phyloP scores from a whole-genome alignment of 2,888 invertebrate genomes.

The Altica lythri region DNA sequence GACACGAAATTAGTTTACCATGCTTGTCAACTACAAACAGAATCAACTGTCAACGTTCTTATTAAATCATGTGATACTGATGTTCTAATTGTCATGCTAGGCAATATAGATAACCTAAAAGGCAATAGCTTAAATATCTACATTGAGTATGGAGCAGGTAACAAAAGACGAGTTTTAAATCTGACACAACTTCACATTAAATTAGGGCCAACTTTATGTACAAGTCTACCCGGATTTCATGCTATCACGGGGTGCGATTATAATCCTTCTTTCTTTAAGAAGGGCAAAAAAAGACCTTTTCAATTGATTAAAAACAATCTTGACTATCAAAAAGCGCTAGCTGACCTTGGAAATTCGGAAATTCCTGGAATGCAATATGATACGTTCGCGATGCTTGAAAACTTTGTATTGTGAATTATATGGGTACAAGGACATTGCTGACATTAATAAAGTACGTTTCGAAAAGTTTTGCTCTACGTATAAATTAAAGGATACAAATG shows the following conservation, averaged over 20 bases:
- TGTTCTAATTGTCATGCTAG: not conserved
- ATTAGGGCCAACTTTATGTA: slow-evolving; percentile 1
- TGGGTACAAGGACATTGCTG: slow-evolving; percentile 18
- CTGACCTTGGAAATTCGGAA: slow-evolving; percentile 21
- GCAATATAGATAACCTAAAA: not conserved
- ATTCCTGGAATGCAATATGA: slow-evolving; percentile 25
- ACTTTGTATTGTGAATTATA: slow-evolving; percentile 37
- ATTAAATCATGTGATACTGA: not conserved
- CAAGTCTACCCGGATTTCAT: too few relatives aligned
- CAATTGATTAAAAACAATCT: not conserved
- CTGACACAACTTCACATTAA: not conserved
- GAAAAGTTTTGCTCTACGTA: slow-evolving; percentile 20
- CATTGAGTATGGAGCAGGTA: not conserved
- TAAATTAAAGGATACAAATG: slow-evolving; percentile 8
- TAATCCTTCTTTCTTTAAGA: not conserved
- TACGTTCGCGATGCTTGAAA: slow-evolving; percentile 24
- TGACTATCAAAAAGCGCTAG: slow-evolving; percentile 33
- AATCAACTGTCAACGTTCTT: slow-evolving; percentile 5
- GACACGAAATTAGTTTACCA: slow-evolving; percentile 28
- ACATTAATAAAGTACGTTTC: slow-evolving; percentile 27
- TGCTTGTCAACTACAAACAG: slow-evolving; percentile 24
- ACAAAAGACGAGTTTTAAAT: too few relatives aligned
- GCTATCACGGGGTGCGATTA: not conserved
- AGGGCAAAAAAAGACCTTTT: not conserved
- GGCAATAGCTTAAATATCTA: not conserved